phyloP scores from a whole-genome alignment of 2,888 invertebrate species.

The Automeris io region DNA sequence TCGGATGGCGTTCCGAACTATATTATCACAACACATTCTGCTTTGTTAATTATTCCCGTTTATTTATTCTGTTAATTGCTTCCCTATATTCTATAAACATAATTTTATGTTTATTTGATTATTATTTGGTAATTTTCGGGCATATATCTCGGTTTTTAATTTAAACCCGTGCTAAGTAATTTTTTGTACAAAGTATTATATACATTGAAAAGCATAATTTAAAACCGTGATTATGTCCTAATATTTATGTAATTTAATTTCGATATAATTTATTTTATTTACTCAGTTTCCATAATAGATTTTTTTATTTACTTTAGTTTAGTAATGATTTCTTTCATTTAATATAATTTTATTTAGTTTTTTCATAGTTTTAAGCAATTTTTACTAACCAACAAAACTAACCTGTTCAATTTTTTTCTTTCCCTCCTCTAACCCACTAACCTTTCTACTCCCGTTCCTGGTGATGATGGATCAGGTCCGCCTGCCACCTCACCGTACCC shows the following conservation, averaged over 20 bases:
- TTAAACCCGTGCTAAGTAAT: no score
- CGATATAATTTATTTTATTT: no score
- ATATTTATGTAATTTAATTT: no score
- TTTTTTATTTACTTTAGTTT: constrained; percentile 15
- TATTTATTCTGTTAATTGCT: constrained; percentile 46
- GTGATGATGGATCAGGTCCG: constrained; percentile 71
- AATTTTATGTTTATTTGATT: no score
- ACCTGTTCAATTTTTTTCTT: constrained; percentile 49
- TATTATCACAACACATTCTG: constrained; percentile 64
- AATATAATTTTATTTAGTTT: constrained; percentile 12
- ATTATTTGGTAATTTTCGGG: no score
- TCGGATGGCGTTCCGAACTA: constrained; percentile 67
- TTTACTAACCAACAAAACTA: constrained; percentile 55
- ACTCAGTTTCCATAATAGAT: no score
- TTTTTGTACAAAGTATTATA: no score
- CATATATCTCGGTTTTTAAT: no score
- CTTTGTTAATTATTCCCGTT: constrained; percentile 55
- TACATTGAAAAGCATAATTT: no score
- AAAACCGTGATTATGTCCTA: no score
- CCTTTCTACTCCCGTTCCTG: constrained; percentile 56
- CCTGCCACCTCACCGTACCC: constrained; percentile 80
- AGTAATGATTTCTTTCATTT: constrained; percentile 10
- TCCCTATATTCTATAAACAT: constrained; percentile 36
- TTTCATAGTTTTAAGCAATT: constrained; percentile 4
- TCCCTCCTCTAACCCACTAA: constrained; percentile 61